These are phyloP conservation scores for Progne subis DNA, from an alignment of 2,113 vertebrate species.

Conservation along the genomic window DNA sequence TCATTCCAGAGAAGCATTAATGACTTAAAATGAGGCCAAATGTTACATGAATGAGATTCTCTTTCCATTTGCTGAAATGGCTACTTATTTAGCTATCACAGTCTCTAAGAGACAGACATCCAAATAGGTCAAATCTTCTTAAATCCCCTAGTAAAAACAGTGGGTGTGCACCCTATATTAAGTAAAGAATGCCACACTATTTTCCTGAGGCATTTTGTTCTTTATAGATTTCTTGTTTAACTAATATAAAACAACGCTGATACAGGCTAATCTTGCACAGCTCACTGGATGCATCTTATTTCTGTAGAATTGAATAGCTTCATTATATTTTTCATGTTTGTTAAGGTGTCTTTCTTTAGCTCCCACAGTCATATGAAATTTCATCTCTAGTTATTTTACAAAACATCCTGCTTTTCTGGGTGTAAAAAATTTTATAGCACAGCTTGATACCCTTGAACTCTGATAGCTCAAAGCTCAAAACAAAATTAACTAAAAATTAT, in stretches of 20 bases:
- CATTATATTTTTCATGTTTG: background rate
- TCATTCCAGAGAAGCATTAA: background rate
- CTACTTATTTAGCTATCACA: background rate
- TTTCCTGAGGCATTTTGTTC: background rate
- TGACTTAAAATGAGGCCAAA: background rate
- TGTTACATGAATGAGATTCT: background rate
- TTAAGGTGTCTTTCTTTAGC: background rate
- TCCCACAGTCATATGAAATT: background rate
- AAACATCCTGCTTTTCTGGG: background rate
- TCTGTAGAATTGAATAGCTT: background rate
- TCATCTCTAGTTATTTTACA: slow-evolving; percentile 9
- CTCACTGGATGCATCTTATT: background rate
- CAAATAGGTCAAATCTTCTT: background rate
- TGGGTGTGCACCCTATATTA: background rate
- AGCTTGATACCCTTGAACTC: background rate
- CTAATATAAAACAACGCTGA: background rate
- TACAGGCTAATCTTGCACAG: background rate
- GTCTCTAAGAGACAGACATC: background rate
- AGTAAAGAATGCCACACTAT: background rate
- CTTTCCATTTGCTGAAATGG: background rate
- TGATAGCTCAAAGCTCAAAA: background rate
- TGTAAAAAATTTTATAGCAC: background rate
- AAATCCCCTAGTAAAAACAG: background rate
- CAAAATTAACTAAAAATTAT: background rate
- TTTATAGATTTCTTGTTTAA: background rate